Evolutionary conservation across 2,797 vertebrate species (phyloP).

Genomic region (Cynopterus sphinx): DNA sequence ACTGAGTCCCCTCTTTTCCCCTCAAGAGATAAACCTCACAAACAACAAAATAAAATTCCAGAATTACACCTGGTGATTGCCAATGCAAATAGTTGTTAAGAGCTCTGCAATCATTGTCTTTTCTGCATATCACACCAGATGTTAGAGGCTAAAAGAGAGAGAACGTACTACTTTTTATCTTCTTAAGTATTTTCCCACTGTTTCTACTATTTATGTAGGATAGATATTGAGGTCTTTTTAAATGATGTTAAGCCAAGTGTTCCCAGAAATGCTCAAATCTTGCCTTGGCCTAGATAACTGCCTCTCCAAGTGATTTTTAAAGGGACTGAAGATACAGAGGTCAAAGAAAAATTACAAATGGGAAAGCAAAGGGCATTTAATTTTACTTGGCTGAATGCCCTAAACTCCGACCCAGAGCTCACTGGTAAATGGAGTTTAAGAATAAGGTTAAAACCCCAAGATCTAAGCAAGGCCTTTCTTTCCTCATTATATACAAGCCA

Average conservation of each 20-base stretch:
- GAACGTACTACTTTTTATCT: neutral
- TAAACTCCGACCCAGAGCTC: neutral
- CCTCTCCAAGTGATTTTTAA: neutral
- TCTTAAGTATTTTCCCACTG: neutral
- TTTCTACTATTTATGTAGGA: neutral
- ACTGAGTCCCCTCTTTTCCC: neutral
- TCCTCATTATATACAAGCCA: neutral
- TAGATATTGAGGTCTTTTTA: neutral
- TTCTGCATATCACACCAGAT: neutral
- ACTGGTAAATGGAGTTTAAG: neutral
- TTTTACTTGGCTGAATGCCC: neutral
- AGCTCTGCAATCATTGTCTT: neutral
- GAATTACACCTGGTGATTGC: neutral
- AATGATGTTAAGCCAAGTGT: neutral
- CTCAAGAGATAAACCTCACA: neutral
- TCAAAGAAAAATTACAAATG: neutral
- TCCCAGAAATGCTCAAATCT: neutral
- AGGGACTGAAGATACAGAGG: neutral
- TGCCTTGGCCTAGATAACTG: neutral
- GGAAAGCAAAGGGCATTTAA: neutral
- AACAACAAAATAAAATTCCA: neutral
- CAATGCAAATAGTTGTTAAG: neutral
- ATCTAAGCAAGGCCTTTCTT: neutral
- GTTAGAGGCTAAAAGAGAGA: neutral
- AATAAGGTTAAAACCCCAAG: neutral